Base-by-base conservation (phyloP, 2,113 vertebrate genomes). In the Mormyrus lacerda region DNA sequence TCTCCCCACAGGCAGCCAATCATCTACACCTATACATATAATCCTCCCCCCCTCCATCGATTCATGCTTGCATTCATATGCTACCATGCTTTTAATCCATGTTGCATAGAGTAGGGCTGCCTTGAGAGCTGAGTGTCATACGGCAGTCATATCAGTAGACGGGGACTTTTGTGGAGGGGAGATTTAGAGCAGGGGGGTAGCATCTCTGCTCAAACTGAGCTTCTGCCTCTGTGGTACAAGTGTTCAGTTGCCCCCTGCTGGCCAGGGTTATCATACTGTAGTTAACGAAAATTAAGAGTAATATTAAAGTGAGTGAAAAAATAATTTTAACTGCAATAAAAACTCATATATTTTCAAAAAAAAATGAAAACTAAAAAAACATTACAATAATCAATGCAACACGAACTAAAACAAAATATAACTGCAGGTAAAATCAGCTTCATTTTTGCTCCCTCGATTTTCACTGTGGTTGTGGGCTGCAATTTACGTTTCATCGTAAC, bases 41-140 rank as follows among this genome's bases (percentile, higher is more conserved):
- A 58, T 3, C 50, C 39, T 42, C n/a, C 39, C 35, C 39, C 35
- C 87, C 21, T 44, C 35, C 86, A 58, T 58, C 17, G n/a, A n/a
- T 39, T 61, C 53, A 87, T 42, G 53, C 51, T 87, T 87, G 87
- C 55, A 21, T 35, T n/a, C 87, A 87, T 87, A 39, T 65, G 35
- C 55, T 87, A 35, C 19, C 15, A 51, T 51, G 48, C 48, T 45
- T 47, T 83, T 7, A 45, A n/a, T 79, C 15, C 3, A 0, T 79
- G 73, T 42, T 79, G 73, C 5, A n/a, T 17, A 39, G 73, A 39
- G 2, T 17, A 42, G 31, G 73, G 17, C 27, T 76, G 73, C 73
- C 73, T 13, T 76, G 82, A 85, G 19, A 85, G 82, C 82, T 85
- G 44, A 24, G 82, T 85, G 11, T 79, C 73, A 19, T 35, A 42